Conservation (phyloP, 2,888 invertebrate species). For the Brachycybe producta region DNA sequence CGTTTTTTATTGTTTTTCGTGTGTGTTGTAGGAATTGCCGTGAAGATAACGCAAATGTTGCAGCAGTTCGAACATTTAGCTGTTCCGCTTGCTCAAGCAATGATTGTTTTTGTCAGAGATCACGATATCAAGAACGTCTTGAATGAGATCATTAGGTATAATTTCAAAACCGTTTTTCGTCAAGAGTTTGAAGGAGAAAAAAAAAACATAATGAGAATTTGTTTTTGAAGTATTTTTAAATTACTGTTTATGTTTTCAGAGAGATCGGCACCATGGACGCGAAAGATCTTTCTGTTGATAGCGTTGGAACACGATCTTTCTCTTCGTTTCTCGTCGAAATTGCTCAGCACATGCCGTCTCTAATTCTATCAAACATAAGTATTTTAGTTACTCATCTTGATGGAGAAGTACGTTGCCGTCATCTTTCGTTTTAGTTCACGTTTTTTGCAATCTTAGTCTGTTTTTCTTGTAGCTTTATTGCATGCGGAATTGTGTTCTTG, state of each 20-base stretch:
- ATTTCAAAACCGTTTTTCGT: background rate
- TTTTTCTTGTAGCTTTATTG: slow-evolving; percentile 39
- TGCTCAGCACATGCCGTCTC: slow-evolving; percentile 46
- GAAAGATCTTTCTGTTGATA: background rate
- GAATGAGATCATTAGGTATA: slow-evolving; percentile 49
- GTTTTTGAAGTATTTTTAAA: background rate
- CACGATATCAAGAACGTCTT: slow-evolving; percentile 55
- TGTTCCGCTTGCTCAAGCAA: slow-evolving; percentile 52
- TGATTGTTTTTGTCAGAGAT: slow-evolving; percentile 52
- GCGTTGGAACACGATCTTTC: slow-evolving; percentile 27
- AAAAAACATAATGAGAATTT: slow-evolving; percentile 1
- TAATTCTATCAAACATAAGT: slow-evolving; percentile 47
- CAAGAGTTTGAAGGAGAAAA: background rate
- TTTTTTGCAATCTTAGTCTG: background rate
- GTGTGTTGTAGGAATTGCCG: slow-evolving; percentile 27
- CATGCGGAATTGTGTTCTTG: slow-evolving; percentile 65
- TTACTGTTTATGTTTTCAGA: background rate
- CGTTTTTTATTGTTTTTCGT: slow-evolving; percentile 24
- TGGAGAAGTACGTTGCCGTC: slow-evolving; percentile 30
- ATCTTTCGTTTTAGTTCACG: background rate
- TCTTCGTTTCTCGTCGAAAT: slow-evolving; percentile 50
- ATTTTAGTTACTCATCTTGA: slow-evolving; percentile 49
- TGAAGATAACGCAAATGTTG: slow-evolving; percentile 47
- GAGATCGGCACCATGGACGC: slow-evolving; percentile 5
- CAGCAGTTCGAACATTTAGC: slow-evolving; percentile 62